Evolutionary conservation across 1,140 invertebrate species (phyloP).

Genomic region (Heliconius eleuchia): DNA sequence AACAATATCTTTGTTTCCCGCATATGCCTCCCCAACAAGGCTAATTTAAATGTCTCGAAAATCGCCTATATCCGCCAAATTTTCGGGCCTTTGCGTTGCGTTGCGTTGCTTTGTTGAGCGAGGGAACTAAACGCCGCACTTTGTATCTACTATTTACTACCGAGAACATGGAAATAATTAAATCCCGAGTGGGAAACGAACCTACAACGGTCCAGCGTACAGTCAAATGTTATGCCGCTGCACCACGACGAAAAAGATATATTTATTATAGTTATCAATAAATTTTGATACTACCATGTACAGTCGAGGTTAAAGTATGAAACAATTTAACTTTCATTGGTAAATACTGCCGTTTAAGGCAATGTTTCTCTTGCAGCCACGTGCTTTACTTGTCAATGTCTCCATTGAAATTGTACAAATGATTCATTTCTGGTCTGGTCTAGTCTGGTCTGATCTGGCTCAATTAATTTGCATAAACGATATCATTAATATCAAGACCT

Average conservation of each 20-base stretch:
- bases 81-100: too few species aligned
- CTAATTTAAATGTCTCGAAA: too few species aligned
- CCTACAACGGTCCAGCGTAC: neutral
- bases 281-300: neutral
- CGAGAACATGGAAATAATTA: neutral
- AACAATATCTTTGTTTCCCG: too few species aligned
- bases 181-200: neutral
- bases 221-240: neutral
- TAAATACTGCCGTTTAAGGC: neutral
- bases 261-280: neutral
- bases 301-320: neutral
- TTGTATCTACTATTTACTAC: neutral
- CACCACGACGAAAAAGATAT: neutral
- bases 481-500: neutral
- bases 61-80: neutral
- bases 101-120: neutral
- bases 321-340: neutral
- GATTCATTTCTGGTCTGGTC: neutral
- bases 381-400: neutral
- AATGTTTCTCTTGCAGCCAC: neutral
- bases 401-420: constrained; percentile 6
- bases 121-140: neutral
- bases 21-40: too few species aligned
- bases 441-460: neutral
- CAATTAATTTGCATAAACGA: constrained; percentile 3